Evolutionary conservation across 2,113 vertebrate species (phyloP), one percentile per base, ranked within the genome.

Genomic region (Dryoscopus gambensis): DNA sequence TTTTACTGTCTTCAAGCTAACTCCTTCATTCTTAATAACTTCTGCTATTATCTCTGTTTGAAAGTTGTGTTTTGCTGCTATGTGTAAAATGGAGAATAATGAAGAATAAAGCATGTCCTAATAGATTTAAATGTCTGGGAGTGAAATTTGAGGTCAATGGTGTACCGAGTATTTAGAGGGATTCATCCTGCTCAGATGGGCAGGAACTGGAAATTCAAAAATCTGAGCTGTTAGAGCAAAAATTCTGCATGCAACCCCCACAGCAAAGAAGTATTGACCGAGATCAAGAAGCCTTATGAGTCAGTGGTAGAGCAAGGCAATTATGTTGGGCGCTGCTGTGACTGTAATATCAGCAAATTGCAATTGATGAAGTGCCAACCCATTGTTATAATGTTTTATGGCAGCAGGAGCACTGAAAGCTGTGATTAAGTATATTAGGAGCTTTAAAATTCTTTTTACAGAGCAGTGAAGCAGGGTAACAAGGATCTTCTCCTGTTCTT

Each of bases 261-360:
- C 35, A 46, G 53, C 37, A 81, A 53, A 70, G 52, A 84, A 42
- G 37, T 67, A 83, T 77, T 94, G 79, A 81, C 71, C 9, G 24
- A 91, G 71, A 83, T 71, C 87, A 90, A 84, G 93, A 90, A 87
- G 64, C 30, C 59, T 81, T 81, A 47, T 17, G 40, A 93, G 70
- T 87, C 83, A 71, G 40, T 81, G 42, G 70, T 63, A 77, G 79
- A 96, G 57, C 67, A 74, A 64, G 81, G 79, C 79, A 91, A 95
- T 96, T 93, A 91, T 80, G 64, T 81, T 5, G 35, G 91, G 63
- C 8, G 1, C 74, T 93, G 65, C 90, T 91, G 81, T 89, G 91
- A 88, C 95, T 95, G 59, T 95, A 96, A 96, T 92, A 93, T 91
- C 87, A 96, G 96, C 91, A 97, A 95, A 96, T 96, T 96, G 85